Evolutionary conservation across 2,888 invertebrate genomes (phyloP).

Genomic region (Pinctada fucata): DNA sequence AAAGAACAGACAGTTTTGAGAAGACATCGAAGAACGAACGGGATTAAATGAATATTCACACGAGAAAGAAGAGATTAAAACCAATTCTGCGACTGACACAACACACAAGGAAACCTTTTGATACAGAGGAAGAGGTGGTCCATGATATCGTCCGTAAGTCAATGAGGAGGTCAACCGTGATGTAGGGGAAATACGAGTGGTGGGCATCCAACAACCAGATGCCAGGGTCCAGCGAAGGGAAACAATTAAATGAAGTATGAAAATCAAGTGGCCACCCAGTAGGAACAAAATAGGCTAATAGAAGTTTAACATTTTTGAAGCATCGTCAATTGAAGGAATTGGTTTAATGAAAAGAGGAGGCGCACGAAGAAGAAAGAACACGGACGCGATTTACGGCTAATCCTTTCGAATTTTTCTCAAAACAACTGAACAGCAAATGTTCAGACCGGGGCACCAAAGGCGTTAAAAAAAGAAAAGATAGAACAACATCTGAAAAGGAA

Average conservation of each 20-base stretch:
- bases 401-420: constrained; percentile 23
- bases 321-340: not conserved
- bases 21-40: constrained; percentile 23
- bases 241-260: not conserved
- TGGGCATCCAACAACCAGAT: not conserved
- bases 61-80: constrained; percentile 18
- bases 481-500: not conserved
- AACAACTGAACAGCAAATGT: not conserved
- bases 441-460: not conserved
- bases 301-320: constrained; percentile 2
- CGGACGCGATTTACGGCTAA: not conserved
- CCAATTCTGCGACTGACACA: constrained; percentile 14
- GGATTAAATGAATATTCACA: constrained; percentile 21
- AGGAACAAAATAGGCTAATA: constrained; percentile 11
- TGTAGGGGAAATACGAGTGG: not conserved
- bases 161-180: constrained; percentile 15
- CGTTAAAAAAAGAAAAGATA: not conserved
- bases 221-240: not conserved
- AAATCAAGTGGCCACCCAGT: constrained; percentile 23
- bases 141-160: constrained; percentile 14
- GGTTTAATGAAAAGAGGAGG: constrained; percentile 14
- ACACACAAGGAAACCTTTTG: constrained; percentile 28
- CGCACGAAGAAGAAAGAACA: constrained; percentile 15
- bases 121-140: constrained; percentile 39
- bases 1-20: constrained; percentile 28